Percentiles rank a stretch among this genome's conserved stretches.
phyloP scores from a whole-genome alignment of 2,797 vertebrate species.

The Macropus fuliginosus region DNA sequence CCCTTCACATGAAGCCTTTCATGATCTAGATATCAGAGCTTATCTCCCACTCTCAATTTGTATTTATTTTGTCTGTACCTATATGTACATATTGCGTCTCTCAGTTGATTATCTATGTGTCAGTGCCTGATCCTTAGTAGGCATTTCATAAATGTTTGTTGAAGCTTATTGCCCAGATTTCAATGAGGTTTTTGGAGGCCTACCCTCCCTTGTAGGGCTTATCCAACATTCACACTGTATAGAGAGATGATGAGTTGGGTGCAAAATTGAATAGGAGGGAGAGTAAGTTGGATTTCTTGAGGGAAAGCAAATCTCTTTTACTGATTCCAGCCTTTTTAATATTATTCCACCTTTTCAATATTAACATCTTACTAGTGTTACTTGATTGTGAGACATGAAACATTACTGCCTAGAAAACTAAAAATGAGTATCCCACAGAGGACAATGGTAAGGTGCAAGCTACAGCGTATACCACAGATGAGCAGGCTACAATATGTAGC shows the following conservation, averaged over 20 bases:
- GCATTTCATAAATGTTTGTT: neutral
- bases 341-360: neutral
- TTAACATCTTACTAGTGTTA: neutral
- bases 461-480: neutral
- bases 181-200: neutral
- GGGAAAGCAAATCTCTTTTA: too few species aligned
- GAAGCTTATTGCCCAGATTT: neutral
- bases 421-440: neutral
- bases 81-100: too few species aligned
- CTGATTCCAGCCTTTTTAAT: neutral
- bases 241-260: neutral
- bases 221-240: neutral
- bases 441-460: neutral
- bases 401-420: neutral
- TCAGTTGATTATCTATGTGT: neutral
- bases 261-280: neutral
- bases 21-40: neutral
- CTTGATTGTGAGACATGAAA: neutral
- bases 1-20: neutral
- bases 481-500: too few species aligned
- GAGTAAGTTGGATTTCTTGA: neutral
- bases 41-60: neutral
- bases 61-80: too few species aligned
- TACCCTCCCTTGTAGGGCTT: neutral
- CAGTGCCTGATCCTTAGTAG: neutral